phyloP scores from a whole-genome alignment of 2,113 vertebrate species.

The Aldabrachelys gigantea region DNA sequence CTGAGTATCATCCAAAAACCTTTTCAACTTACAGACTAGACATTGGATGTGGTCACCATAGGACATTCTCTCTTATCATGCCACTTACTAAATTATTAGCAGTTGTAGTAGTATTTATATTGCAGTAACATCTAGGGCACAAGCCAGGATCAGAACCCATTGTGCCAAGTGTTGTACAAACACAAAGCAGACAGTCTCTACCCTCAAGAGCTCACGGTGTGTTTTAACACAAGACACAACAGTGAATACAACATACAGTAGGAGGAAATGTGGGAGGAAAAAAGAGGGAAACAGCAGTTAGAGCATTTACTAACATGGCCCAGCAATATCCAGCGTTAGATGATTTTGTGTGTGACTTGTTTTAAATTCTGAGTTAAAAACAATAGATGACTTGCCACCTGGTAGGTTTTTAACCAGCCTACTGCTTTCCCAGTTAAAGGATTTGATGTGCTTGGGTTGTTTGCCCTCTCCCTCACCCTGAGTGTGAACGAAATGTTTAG shows the following conservation, averaged over 20 bases:
- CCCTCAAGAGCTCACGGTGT: background rate
- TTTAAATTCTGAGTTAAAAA: slow-evolving; percentile 1
- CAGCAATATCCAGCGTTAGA: background rate
- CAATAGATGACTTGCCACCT: background rate
- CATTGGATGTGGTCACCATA: background rate
- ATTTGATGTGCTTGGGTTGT: too few species aligned
- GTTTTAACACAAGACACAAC: background rate
- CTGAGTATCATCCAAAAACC: background rate
- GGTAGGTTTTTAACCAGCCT: too few species aligned
- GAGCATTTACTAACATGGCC: background rate
- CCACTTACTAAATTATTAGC: background rate
- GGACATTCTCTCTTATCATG: background rate
- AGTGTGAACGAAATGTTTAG: too few species aligned
- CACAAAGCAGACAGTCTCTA: background rate
- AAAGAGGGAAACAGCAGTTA: background rate
- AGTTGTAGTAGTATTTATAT: background rate
- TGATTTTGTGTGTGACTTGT: background rate
- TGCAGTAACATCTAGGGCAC: too few species aligned
- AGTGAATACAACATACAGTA: background rate
- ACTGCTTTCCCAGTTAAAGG: background rate
- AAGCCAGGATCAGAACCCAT: background rate
- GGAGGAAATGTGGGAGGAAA: background rate
- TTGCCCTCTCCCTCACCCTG: too few species aligned
- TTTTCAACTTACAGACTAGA: background rate
- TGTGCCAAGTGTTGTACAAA: background rate